phyloP scores from a whole-genome alignment of 2,797 vertebrate genomes.

The Pantherophis vulpinus region DNA sequence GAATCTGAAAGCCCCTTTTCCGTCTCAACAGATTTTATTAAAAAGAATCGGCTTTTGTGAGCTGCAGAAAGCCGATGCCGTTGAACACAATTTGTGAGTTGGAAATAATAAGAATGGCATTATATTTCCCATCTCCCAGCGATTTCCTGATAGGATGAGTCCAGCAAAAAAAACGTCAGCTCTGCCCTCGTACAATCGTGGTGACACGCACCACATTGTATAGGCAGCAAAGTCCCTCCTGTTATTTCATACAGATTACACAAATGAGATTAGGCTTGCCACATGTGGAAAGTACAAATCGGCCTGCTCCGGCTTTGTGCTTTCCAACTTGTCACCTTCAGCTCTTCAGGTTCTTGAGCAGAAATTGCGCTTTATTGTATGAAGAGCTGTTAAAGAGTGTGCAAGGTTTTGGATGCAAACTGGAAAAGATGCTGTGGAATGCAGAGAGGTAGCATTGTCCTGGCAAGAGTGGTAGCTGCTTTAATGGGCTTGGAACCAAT shows the following conservation, averaged over 20 bases:
- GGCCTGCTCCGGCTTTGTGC: background rate
- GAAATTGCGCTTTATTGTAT: background rate
- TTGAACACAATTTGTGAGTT: background rate
- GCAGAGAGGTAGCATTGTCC: background rate
- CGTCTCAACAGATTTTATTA: background rate
- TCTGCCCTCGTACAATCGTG: background rate
- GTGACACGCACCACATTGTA: rapidly evolving
- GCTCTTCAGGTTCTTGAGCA: background rate
- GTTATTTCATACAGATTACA: background rate
- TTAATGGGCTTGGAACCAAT: background rate
- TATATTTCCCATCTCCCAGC: background rate
- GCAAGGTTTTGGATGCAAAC: background rate
- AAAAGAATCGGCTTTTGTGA: rapidly evolving
- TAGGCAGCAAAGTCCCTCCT: background rate
- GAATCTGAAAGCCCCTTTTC: background rate
- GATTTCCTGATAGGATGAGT: background rate
- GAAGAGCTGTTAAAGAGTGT: background rate
- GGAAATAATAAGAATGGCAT: background rate
- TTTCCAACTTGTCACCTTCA: background rate
- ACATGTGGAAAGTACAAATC: background rate
- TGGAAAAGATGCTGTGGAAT: background rate
- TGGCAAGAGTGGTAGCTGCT: background rate
- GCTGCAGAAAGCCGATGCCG: background rate
- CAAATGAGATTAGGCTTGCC: background rate
- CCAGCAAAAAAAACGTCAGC: too few relatives aligned